A percentile compares a stretch with the other conserved stretches of the same genome.
Evolutionary conservation across 2,797 vertebrate genomes (phyloP).

Genomic region (Peromyscus aztecus): DNA sequence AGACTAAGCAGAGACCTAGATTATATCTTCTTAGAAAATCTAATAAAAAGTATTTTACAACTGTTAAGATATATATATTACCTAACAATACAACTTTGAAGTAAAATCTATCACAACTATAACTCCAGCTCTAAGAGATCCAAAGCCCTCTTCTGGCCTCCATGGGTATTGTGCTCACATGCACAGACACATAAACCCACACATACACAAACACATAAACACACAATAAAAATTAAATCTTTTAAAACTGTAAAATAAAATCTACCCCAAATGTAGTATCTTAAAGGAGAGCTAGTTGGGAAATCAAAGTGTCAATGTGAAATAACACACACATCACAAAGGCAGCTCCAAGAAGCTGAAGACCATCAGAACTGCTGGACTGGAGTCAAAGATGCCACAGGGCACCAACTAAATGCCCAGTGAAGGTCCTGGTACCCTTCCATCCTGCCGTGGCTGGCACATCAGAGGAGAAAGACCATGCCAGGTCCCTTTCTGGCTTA

Average conservation of each 20-base stretch:
- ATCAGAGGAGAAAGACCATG: not conserved
- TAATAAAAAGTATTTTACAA: not conserved
- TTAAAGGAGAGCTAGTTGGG: constrained; percentile 44
- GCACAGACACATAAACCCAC: not conserved
- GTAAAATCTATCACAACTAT: not conserved
- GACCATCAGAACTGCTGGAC: not conserved
- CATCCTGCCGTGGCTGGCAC: not conserved
- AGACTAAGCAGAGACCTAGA: not conserved
- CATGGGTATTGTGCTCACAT: not conserved
- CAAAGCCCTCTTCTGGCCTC: not conserved
- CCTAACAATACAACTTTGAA: not conserved
- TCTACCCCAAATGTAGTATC: constrained; percentile 7
- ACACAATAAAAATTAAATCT: not conserved
- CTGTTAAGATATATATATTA: not conserved
- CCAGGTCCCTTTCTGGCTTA: constrained; percentile 25
- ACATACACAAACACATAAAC: not conserved
- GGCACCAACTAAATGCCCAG: not conserved
- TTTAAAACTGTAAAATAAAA: not conserved
- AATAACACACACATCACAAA: constrained; percentile 43
- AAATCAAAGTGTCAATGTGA: not conserved
- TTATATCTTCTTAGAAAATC: not conserved
- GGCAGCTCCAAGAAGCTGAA: not conserved
- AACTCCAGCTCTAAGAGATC: not conserved
- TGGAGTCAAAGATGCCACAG: not conserved
- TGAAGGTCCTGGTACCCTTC: not conserved